These are phyloP conservation scores for Actias luna DNA, from an alignment of 2,888 invertebrate genomes.

Conservation along the genomic window DNA sequence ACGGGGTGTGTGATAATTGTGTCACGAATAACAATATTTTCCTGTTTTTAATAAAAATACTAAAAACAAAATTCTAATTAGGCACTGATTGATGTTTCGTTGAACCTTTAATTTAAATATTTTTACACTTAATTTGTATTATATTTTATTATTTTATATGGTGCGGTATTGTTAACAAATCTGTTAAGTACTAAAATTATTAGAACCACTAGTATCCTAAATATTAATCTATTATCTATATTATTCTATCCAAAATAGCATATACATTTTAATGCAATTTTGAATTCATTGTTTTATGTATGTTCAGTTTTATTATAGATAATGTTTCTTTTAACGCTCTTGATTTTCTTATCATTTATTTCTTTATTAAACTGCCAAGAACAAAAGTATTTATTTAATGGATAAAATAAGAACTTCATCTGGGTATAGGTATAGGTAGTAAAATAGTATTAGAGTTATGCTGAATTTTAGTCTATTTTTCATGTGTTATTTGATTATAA, in stretches of 20 bases:
- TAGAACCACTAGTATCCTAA: too few species aligned
- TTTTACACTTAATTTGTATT: background rate
- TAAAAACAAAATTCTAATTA: background rate
- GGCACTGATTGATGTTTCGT: background rate
- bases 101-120: background rate
- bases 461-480: background rate
- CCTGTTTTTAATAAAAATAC: conserved; percentile 31
- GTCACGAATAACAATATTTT: conserved; percentile 32
- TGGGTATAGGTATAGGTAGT: background rate
- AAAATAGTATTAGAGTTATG: background rate
- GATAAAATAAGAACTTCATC: background rate
- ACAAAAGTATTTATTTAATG: background rate
- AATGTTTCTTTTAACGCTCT: too few species aligned
- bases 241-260: too few species aligned
- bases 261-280: too few species aligned
- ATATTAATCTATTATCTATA: too few species aligned
- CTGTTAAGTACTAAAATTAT: too few species aligned
- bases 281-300: too few species aligned
- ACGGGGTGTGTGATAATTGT: conserved; percentile 58
- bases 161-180: too few species aligned
- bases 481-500: background rate
- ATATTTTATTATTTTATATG: background rate
- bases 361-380: too few species aligned
- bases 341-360: too few species aligned
- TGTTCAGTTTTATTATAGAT: too few species aligned